Conservation (phyloP, 1,140 invertebrate genomes). For the Leptinotarsa defecta region DNA sequence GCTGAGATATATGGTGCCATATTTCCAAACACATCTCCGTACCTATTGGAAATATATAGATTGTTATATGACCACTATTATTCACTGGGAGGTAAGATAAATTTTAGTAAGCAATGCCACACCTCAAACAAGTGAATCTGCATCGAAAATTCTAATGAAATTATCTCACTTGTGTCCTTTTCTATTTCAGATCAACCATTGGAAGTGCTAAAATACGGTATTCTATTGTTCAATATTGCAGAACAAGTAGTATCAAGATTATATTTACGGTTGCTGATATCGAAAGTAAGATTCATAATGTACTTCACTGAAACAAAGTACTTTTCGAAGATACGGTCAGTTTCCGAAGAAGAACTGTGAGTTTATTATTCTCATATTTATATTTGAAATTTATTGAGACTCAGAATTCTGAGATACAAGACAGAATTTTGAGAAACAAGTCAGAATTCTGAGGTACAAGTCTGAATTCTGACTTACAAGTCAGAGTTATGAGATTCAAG, state of each 20-base stretch:
- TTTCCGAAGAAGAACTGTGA: constrained; percentile 16
- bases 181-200: constrained; percentile 26
- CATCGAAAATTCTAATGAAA: too few species aligned
- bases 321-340: background rate
- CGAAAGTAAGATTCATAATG: constrained; percentile 1
- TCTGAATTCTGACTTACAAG: too few species aligned
- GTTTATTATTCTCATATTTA: background rate
- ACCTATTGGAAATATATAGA: constrained; percentile 25
- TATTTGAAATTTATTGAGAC: background rate
- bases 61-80: constrained; percentile 27
- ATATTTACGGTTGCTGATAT: constrained; percentile 17
- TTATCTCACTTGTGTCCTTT: background rate
- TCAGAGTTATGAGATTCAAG: too few species aligned
- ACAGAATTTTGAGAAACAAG: too few species aligned
- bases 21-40: constrained; percentile 21
- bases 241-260: constrained; percentile 21
- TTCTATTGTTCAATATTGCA: constrained; percentile 20
- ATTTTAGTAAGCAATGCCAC: background rate
- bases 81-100: constrained; percentile 13
- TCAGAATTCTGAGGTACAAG: too few species aligned
- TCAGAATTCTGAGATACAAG: too few species aligned
- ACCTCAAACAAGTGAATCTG: too few species aligned
- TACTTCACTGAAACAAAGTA: background rate
- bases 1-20: constrained; percentile 16
- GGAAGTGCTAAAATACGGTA: constrained; percentile 25